These are phyloP conservation scores for Drosophila quadrilineata DNA, from an alignment of 1,140 invertebrate genomes.

Conservation along the genomic window DNA sequence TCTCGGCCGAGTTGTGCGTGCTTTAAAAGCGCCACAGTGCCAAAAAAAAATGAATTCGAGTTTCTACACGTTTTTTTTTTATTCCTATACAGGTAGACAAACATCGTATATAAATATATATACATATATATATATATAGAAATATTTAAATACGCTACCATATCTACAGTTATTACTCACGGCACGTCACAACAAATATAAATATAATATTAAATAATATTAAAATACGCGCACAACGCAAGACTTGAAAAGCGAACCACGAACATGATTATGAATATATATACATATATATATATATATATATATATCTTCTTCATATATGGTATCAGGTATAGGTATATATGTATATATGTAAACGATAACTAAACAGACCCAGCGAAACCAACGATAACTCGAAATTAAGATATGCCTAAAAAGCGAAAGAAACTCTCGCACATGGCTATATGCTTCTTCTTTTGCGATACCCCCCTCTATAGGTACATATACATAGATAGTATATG, in stretches of 20 bases:
- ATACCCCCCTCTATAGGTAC: too few relatives aligned
- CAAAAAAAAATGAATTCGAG: conserved; percentile 39
- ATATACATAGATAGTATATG: conserved; percentile 24
- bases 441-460: conserved; percentile 21
- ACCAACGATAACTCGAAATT: conserved; percentile 53
- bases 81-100: conserved; percentile 18
- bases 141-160: conserved; percentile 16
- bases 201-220: conserved; percentile 57
- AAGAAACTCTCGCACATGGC: conserved; percentile 54
- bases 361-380: conserved; percentile 47
- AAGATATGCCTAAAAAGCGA: conserved; percentile 70
- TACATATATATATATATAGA: not conserved
- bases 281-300: conserved; percentile 14
- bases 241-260: not conserved
- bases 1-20: conserved; percentile 60
- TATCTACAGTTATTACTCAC: conserved; percentile 74
- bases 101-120: not conserved
- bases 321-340: conserved; percentile 28
- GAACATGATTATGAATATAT: conserved; percentile 13
- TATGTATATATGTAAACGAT: conserved; percentile 40
- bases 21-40: conserved; percentile 40
- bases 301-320: too few relatives aligned
- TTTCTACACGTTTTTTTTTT: conserved; percentile 56
- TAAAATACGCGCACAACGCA: conserved; percentile 27
- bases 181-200: conserved; percentile 70